Conservation (phyloP, 92 coral and sea anemone species). For the Palythoa grandiflora region DNA sequence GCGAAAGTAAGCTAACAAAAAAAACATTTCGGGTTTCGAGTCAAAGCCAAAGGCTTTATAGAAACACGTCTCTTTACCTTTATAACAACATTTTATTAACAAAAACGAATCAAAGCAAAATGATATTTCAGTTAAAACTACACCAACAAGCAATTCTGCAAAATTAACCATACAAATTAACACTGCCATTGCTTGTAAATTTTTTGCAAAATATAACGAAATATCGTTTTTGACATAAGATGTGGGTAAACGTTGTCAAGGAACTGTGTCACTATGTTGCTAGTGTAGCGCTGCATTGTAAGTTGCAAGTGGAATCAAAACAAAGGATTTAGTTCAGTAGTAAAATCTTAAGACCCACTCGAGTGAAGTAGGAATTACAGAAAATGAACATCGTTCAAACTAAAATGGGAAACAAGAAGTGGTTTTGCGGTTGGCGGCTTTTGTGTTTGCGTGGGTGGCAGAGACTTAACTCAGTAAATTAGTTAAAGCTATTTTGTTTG, state of each 20-base stretch:
- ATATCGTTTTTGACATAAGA: background rate
- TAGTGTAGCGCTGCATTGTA: conserved; percentile 17
- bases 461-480: conserved; percentile 26
- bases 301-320: background rate
- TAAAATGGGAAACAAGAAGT: conserved; percentile 21
- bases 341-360: conserved; percentile 9
- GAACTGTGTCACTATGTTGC: background rate
- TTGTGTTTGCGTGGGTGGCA: conserved; percentile 32
- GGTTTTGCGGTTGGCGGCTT: conserved; percentile 49
- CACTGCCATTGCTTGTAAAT: background rate
- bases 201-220: background rate
- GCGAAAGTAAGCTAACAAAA: background rate
- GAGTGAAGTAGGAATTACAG: conserved; percentile 24
- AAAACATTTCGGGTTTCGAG: background rate
- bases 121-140: conserved; percentile 25
- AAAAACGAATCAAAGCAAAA: conserved; percentile 27
- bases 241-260: background rate
- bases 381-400: conserved; percentile 38
- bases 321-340: background rate
- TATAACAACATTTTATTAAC: background rate
- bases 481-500: conserved; percentile 17
- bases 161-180: background rate
- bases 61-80: background rate
- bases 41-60: background rate
- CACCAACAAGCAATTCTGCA: background rate